Evolutionary conservation across 2,888 invertebrate genomes (phyloP), one percentile per base, ranked within the genome.

Genomic region (Sphinx pinastri): DNA sequence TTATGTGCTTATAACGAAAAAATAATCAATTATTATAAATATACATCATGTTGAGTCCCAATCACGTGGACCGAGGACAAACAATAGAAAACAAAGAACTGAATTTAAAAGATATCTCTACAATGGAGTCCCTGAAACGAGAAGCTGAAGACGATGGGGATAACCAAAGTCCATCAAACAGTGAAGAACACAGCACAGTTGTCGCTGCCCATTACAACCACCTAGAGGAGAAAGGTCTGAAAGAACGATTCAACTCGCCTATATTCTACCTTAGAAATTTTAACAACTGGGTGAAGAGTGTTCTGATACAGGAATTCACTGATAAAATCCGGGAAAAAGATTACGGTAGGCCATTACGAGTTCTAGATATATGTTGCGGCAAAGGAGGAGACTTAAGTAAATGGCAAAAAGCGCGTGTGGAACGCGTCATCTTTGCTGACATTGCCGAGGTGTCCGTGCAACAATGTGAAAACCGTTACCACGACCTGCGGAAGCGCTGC

Each of bases 371-470:
- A 95, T 98, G 99, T 80, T 99, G 99, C 87, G 99, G 99, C 0
- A 99, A 99, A 94, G 99, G 99, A 25, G 99, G 99, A 2, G 99
- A 99, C 89, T 94, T 99, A 52, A 94, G 97, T n/a, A 99, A 99
- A 90, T 99, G 99, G 98, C 96, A 96, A 72, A 98, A 97, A 85
- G 97, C 95, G 68, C 92, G 95, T 72, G 97, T 99, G 68, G 95
- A 96, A 1, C 97, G 98, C 89, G 94, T 98, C 19, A 96, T 99
- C 71, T 98, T 98, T 91, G 97, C 97, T 66, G 99, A 99, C 88
- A 98, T 99, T 80, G 99, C 99, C 0, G 96, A 96, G 59, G 96
- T 98, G 0, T 99, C 99, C 1, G 95, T 99, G 45, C 96, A 98
- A 75, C 99, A 99, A 83, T 99, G 99, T 86, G 95, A 97, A 85